Percentiles rank a stretch among this genome's conserved stretches.
Evolutionary conservation across 2,888 invertebrate genomes (phyloP).

Genomic region (Drosophila cognata): DNA sequence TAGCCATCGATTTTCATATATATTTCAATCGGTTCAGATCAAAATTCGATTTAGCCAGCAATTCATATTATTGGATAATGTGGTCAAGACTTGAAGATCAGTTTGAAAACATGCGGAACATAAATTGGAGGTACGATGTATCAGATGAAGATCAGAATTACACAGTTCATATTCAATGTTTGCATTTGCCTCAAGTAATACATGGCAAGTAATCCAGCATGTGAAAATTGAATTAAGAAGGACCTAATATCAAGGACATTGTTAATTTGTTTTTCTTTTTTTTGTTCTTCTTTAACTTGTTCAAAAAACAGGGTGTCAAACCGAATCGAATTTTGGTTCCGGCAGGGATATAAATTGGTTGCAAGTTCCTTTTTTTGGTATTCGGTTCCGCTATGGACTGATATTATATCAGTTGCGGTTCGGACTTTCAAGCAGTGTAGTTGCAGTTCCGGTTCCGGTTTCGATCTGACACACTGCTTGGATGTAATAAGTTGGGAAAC

Average conservation of each 20-base stretch:
- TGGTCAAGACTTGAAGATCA: not conserved
- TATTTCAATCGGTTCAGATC: not conserved
- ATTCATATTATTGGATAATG: not conserved
- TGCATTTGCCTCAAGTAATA: not conserved
- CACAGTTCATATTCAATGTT: not conserved
- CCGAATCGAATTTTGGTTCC: not conserved
- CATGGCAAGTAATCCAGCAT: not conserved
- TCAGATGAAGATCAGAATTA: too few species aligned
- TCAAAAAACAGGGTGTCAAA: not conserved
- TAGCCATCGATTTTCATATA: not conserved
- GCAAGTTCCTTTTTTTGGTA: not conserved
- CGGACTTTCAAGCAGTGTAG: too few species aligned
- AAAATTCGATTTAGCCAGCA: not conserved
- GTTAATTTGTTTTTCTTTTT: rapidly evolving
- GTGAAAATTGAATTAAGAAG: not conserved
- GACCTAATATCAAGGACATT: not conserved
- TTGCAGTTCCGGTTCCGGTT: not conserved
- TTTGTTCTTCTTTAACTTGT: too few species aligned
- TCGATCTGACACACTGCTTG: not conserved
- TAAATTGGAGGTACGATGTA: too few species aligned
- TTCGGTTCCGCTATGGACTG: not conserved
- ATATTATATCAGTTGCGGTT: not conserved
- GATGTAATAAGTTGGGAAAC: not conserved
- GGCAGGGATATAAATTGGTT: not conserved
- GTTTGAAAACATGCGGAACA: not conserved